Conservation (phyloP, 2,797 vertebrate species). For the Melopsittacus undulatus region DNA sequence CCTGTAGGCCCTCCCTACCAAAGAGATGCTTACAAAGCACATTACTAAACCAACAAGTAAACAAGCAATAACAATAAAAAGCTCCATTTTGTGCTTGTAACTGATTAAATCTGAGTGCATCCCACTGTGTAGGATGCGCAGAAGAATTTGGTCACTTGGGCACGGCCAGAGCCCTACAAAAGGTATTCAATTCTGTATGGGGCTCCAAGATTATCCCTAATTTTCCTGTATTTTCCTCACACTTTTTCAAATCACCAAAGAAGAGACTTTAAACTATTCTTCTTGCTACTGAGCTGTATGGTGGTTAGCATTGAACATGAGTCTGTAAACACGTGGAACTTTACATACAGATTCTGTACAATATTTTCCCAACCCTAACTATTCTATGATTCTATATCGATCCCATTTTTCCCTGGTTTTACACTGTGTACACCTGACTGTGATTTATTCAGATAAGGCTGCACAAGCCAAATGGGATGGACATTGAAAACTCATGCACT, state of each 20-base stretch:
- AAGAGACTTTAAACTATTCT: background rate
- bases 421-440: background rate
- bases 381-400: too few species aligned
- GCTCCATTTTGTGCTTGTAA: background rate
- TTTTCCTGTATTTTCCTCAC: background rate
- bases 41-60: background rate
- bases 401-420: background rate
- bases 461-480: background rate
- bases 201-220: background rate
- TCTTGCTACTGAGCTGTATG: background rate
- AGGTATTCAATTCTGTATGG: background rate
- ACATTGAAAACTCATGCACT: background rate
- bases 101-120: background rate
- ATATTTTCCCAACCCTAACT: background rate
- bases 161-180: background rate
- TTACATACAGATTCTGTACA: background rate
- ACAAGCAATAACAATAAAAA: background rate
- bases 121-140: fast-evolving
- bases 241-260: background rate
- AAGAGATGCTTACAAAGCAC: background rate
- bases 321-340: background rate
- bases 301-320: background rate
- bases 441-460: constrained; percentile 22
- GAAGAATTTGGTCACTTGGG: background rate
- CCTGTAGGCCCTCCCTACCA: background rate